These are phyloP conservation scores for Philhelius pedissequus DNA, from an alignment of 2,888 invertebrate genomes.

Conservation along the genomic window DNA sequence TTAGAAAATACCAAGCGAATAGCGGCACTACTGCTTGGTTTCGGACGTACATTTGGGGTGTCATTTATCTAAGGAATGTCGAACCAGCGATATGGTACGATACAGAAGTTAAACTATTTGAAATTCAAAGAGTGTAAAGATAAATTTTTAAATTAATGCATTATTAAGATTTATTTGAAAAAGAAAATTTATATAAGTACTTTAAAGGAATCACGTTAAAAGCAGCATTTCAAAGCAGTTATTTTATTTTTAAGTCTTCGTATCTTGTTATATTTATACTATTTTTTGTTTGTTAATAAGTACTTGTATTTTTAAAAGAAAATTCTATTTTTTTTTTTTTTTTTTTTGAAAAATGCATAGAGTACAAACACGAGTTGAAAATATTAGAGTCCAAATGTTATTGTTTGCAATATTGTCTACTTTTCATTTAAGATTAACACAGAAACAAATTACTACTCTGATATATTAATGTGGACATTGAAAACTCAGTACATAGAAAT, in stretches of 20 bases:
- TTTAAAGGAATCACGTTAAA: background rate
- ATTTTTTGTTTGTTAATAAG: background rate
- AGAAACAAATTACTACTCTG: no score
- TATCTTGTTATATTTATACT: background rate
- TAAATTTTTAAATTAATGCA: background rate
- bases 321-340: no score
- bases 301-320: no score
- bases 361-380: no score
- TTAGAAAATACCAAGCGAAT: constrained; percentile 99
- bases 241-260: background rate
- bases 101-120: constrained; percentile 98
- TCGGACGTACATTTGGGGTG: constrained; percentile 99
- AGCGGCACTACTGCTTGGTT: constrained; percentile 99
- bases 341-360: no score
- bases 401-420: no score
- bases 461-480: no score
- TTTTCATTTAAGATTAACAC: no score
- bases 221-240: background rate
- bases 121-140: constrained; percentile 94
- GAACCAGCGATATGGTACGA: constrained; percentile 99
- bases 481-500: no score
- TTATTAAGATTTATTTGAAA: background rate
- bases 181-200: background rate
- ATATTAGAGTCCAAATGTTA: no score
- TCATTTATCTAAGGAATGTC: constrained; percentile 98